A percentile compares a stretch with the other conserved stretches of the same genome.
Conservation (phyloP, 1,140 invertebrate species). For the Leptoteleia sp. region DNA sequence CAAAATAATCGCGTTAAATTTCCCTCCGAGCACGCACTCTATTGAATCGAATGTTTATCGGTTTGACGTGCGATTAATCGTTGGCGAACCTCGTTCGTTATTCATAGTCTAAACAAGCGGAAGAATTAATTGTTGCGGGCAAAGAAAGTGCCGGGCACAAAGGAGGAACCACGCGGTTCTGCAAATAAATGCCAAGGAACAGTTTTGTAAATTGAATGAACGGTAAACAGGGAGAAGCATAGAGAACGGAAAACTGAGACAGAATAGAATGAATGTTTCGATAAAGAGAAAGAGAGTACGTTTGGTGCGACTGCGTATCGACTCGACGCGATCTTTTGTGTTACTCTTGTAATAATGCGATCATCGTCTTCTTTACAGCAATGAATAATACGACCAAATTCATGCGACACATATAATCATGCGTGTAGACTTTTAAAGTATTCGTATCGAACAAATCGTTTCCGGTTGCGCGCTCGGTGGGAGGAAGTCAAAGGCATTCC, state of each 20-base stretch:
- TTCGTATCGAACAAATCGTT: too few species aligned
- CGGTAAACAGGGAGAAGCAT: conserved; percentile 25
- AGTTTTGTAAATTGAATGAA: conserved; percentile 19
- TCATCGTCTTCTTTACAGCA: conserved; percentile 15
- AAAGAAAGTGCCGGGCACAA: conserved; percentile 7
- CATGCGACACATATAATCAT: conserved; percentile 34
- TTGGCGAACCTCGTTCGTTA: conserved; percentile 17
- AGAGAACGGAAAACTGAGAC: conserved; percentile 8
- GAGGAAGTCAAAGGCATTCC: too few species aligned
- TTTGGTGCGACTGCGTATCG: conserved; percentile 46
- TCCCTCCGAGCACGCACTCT: conserved; percentile 14
- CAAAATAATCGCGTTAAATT: conserved; percentile 21
- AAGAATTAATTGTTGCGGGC: conserved; percentile 26
- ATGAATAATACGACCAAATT: conserved; percentile 28
- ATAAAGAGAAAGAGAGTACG: not conserved
- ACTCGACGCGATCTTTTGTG: conserved; percentile 16
- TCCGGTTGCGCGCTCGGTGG: too few species aligned
- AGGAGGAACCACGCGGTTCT: conserved; percentile 16
- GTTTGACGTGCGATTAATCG: conserved; percentile 22
- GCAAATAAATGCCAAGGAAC: conserved; percentile 26
- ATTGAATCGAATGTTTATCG: conserved; percentile 33
- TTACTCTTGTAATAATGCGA: conserved; percentile 19
- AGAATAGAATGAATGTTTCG: not conserved
- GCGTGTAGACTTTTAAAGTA: too few species aligned
- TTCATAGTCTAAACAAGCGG: conserved; percentile 25